Conservation (phyloP, 2,113 vertebrate genomes). For the Nothocercus julius region DNA sequence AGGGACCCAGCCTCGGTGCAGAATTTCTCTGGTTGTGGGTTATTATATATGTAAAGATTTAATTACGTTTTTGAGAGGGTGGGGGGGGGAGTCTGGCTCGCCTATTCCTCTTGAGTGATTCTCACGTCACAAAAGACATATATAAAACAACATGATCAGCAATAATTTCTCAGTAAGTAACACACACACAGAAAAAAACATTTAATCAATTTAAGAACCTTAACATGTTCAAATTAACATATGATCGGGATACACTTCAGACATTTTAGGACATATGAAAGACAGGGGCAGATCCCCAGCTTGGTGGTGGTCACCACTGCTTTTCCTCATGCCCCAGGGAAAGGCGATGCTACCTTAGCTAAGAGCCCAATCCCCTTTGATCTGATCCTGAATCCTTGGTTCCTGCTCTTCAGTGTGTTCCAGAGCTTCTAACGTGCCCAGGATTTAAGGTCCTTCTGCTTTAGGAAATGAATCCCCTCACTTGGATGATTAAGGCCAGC, state of each 20-base stretch:
- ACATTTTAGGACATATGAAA: conserved; percentile 72
- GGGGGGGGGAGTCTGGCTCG: conserved; percentile 83
- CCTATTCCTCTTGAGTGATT: conserved; percentile 87
- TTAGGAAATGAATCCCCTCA: neutral
- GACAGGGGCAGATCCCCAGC: neutral
- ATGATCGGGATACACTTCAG: conserved; percentile 70
- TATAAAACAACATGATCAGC: conserved; percentile 79
- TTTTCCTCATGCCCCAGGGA: conserved; percentile 9
- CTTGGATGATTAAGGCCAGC: neutral
- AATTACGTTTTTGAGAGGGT: conserved; percentile 29
- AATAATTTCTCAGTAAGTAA: conserved; percentile 78
- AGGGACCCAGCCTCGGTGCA: conserved; percentile 37
- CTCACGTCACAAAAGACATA: conserved; percentile 84
- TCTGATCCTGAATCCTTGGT: neutral
- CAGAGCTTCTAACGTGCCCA: neutral
- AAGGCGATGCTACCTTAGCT: neutral
- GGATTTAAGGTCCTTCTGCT: neutral
- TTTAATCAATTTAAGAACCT: conserved; percentile 76
- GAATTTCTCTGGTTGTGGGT: conserved; percentile 43
- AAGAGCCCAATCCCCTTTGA: neutral
- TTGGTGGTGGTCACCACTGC: neutral
- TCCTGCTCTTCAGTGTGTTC: neutral
- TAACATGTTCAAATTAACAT: conserved; percentile 73
- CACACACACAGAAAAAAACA: conserved; percentile 74
- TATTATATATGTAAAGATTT: neutral